Conservation (phyloP, 1,140 invertebrate species). For the Hyles euphorbiae region DNA sequence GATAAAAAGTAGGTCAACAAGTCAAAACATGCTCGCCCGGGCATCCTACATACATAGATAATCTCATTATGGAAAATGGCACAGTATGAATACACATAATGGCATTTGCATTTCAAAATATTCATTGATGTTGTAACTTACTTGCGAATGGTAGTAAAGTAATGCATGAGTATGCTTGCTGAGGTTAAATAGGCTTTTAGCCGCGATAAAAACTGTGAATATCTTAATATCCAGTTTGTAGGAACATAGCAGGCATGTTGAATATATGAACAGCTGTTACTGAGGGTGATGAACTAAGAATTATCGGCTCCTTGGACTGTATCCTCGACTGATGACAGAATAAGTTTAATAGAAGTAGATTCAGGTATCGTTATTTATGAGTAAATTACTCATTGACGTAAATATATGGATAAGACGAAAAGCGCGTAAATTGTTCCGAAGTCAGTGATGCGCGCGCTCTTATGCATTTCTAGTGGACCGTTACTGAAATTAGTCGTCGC, state of each 20-base stretch:
- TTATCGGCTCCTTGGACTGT: too few relatives aligned
- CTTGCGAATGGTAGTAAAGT: slow-evolving; percentile 5
- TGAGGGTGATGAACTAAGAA: too few relatives aligned
- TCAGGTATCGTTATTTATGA: too few relatives aligned
- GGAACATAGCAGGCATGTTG: not conserved
- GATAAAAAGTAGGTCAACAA: slow-evolving; percentile 4
- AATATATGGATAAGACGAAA: too few relatives aligned
- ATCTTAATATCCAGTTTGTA: not conserved
- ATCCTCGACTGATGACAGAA: too few relatives aligned
- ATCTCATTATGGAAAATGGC: slow-evolving; percentile 15
- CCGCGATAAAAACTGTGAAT: not conserved
- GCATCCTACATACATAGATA: slow-evolving; percentile 7
- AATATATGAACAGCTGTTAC: too few relatives aligned
- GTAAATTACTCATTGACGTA: too few relatives aligned
- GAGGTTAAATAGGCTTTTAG: not conserved
- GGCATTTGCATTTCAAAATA: slow-evolving; percentile 15
- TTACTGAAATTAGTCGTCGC: too few relatives aligned
- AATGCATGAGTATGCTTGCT: not conserved
- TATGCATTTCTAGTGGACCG: too few relatives aligned
- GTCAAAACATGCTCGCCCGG: slow-evolving; percentile 2
- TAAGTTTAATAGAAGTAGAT: too few relatives aligned
- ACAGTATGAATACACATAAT: slow-evolving; percentile 10
- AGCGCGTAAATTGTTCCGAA: too few relatives aligned
- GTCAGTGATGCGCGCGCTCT: too few relatives aligned
- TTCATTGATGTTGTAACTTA: slow-evolving; percentile 16